These are phyloP conservation scores for Palythoa heliodiscus DNA, from an alignment of 92 coral and sea anemone species.

Conservation along the genomic window DNA sequence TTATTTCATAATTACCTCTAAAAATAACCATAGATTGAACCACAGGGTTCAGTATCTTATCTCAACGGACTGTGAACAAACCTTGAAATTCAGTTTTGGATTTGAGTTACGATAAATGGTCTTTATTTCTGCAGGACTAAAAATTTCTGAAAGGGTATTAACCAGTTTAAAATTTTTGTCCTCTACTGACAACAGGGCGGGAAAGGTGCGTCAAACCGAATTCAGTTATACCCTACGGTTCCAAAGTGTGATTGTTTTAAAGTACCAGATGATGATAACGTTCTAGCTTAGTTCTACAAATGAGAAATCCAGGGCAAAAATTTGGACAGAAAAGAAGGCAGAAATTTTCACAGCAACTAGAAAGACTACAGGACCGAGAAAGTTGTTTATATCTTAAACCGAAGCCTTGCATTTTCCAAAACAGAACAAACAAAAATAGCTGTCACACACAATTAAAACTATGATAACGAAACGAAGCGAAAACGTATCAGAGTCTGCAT, in stretches of 20 bases:
- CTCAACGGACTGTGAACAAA: neutral
- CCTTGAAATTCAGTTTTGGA: neutral
- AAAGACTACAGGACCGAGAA: no score
- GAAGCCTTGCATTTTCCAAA: no score
- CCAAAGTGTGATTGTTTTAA: neutral
- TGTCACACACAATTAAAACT: no score
- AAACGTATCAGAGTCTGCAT: no score
- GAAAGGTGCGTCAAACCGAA: neutral
- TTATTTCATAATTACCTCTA: conserved; percentile 13
- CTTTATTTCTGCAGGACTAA: neutral
- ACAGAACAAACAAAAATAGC: no score
- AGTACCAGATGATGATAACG: neutral
- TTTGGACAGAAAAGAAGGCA: neutral
- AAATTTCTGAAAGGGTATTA: conserved; percentile 10
- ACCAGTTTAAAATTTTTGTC: neutral
- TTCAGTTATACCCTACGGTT: neutral
- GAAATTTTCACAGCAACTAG: no score
- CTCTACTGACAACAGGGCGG: neutral
- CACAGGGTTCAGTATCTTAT: neutral
- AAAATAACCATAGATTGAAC: neutral
- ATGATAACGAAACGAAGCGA: no score
- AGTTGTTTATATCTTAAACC: no score
- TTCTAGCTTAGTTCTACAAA: neutral
- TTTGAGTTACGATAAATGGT: neutral
- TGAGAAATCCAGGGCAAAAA: neutral